phyloP scores from a whole-genome alignment of 2,888 invertebrate genomes.

The Plemyria rubiginata region DNA sequence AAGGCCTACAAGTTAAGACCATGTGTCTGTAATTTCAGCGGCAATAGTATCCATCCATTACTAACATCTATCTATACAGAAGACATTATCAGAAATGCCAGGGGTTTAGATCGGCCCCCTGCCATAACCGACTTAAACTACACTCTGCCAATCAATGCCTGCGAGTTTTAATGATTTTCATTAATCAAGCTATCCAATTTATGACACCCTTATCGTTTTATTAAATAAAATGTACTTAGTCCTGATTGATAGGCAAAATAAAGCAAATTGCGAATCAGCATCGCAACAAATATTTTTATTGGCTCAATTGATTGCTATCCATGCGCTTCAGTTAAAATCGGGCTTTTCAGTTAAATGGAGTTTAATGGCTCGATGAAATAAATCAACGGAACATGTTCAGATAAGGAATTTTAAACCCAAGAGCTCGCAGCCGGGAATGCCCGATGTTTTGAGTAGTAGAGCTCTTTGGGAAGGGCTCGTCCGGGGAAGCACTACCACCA shows the following conservation, averaged over 20 bases:
- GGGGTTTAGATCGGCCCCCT: no score
- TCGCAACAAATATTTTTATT: constrained; percentile 34
- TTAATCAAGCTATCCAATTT: constrained; percentile 16
- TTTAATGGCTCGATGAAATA: constrained; percentile 40
- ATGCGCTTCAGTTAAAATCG: constrained; percentile 35
- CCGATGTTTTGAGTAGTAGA: no score
- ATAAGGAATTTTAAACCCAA: constrained; percentile 34
- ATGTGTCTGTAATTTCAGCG: no score
- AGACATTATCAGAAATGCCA: no score
- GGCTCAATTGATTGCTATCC: constrained; percentile 35
- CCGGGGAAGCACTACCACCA: no score
- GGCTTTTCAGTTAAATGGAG: constrained; percentile 39
- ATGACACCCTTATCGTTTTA: constrained; percentile 17
- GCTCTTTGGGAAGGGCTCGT: no score
- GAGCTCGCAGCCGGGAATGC: no score
- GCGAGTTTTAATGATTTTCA: neutral
- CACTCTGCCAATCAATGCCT: no score
- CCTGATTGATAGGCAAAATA: constrained; percentile 25
- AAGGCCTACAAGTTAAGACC: no score
- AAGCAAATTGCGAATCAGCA: constrained; percentile 24
- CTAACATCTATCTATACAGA: no score
- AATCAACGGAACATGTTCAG: constrained; percentile 38
- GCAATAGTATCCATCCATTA: no score
- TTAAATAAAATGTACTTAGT: constrained; percentile 23
- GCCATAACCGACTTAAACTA: no score